phyloP scores from a whole-genome alignment of 2,888 invertebrate species.

The Drosophila hamatofila region DNA sequence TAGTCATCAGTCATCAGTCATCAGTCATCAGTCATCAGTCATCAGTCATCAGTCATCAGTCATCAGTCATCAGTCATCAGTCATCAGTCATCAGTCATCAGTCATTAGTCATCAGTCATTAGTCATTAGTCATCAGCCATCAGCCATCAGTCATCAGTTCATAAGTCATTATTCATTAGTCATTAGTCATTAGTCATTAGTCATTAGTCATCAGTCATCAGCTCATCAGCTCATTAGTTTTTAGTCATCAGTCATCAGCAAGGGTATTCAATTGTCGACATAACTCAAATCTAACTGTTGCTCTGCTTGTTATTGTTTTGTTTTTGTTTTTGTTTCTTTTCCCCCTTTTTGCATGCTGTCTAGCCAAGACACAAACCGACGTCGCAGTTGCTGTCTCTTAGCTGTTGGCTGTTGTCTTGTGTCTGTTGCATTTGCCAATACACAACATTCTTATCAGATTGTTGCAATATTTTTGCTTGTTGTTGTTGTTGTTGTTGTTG shows the following conservation, averaged over 20 bases:
- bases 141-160: not conserved
- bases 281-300: not conserved
- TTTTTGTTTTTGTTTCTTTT: not conserved
- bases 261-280: slow-evolving; percentile 11
- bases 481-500: slow-evolving; percentile 44
- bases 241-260: not conserved
- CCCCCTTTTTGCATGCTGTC: slow-evolving; percentile 10
- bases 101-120: not conserved
- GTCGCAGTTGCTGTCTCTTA: slow-evolving; percentile 26
- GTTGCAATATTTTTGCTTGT: slow-evolving; percentile 69
- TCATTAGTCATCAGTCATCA: not conserved
- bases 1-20: not conserved
- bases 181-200: not conserved
- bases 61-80: not conserved
- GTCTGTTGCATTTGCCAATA: slow-evolving; percentile 51
- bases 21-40: not conserved
- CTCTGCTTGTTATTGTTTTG: slow-evolving; percentile 1
- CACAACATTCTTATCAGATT: slow-evolving; percentile 77
- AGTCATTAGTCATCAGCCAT: not conserved
- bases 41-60: not conserved
- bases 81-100: not conserved
- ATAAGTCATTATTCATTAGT: not conserved
- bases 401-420: slow-evolving; percentile 40
- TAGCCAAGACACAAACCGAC: slow-evolving; percentile 50
- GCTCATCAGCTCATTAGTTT: not conserved